These are phyloP conservation scores for Caenorhabditis japonica DNA, from an alignment of 2,888 invertebrate species.

Conservation along the genomic window DNA sequence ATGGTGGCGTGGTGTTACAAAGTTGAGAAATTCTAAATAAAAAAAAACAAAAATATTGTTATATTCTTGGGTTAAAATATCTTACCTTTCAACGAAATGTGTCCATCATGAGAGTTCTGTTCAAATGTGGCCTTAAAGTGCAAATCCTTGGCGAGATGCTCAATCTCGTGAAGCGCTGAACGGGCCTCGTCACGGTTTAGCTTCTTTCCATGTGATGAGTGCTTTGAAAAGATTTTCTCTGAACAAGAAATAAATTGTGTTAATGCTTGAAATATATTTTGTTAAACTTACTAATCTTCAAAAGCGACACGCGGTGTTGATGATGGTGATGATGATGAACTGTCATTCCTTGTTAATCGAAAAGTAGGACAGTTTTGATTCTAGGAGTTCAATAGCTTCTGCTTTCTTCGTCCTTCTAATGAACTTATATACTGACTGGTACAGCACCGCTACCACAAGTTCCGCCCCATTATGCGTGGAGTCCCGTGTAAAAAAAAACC, in stretches of 20 bases:
- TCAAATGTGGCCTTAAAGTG: constrained; percentile 37
- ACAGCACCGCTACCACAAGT: no score
- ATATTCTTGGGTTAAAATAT: no score
- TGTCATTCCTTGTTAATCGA: no score
- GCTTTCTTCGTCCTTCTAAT: no score
- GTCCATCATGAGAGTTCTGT: constrained; percentile 30
- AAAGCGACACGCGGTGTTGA: constrained; percentile 36
- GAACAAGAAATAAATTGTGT: constrained; percentile 8
- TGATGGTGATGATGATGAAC: constrained; percentile 50
- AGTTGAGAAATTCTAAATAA: constrained; percentile 18
- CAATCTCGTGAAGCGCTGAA: constrained; percentile 44
- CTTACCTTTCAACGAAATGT: constrained; percentile 34
- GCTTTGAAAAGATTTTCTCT: constrained; percentile 47
- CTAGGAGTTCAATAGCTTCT: no score
- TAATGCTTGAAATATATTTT: not conserved
- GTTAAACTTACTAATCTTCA: constrained; percentile 47
- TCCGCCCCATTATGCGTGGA: no score
- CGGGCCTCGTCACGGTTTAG: constrained; percentile 43
- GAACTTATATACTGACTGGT: no score
- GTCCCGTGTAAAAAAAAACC: no score
- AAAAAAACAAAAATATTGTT: no score
- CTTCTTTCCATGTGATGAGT: constrained; percentile 43
- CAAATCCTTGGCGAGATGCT: constrained; percentile 42
- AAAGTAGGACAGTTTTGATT: no score
- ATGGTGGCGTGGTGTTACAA: constrained; percentile 32